Evolutionary conservation across 2,888 invertebrate genomes (phyloP).

Genomic region (Sabatieria punctata): DNA sequence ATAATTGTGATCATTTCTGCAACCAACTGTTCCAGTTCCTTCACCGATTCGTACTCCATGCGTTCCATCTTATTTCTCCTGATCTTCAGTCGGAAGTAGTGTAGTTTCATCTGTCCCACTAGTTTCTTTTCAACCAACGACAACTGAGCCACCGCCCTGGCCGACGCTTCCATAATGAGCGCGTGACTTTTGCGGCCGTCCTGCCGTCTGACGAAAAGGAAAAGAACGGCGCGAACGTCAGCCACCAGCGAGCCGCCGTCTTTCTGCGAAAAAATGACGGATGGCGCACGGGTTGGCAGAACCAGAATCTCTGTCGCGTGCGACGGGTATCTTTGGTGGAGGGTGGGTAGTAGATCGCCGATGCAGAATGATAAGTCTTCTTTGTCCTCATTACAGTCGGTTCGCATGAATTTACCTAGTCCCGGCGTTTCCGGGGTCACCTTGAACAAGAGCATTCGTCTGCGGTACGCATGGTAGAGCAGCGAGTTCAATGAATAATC

Average conservation of each 20-base stretch:
- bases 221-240: not conserved
- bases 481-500: slow-evolving; percentile 1
- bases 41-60: not conserved
- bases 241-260: not conserved
- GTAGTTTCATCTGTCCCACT: not conserved
- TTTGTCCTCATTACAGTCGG: not conserved
- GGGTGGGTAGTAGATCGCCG: not conserved
- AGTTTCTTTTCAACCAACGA: not conserved
- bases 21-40: not conserved
- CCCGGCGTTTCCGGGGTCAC: not conserved
- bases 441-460: not conserved
- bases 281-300: not conserved
- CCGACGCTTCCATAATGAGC: not conserved
- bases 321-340: not conserved
- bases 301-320: not conserved
- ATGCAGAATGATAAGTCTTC: not conserved
- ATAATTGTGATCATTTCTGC: no score
- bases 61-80: not conserved
- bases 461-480: slow-evolving; percentile 2
- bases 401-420: not conserved
- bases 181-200: not conserved
- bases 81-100: not conserved
- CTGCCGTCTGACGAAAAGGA: not conserved
- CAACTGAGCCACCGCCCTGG: not conserved
- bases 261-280: not conserved